Evolutionary conservation across 2,113 vertebrate genomes (phyloP).

Genomic region (Stigmatopora nigra): DNA sequence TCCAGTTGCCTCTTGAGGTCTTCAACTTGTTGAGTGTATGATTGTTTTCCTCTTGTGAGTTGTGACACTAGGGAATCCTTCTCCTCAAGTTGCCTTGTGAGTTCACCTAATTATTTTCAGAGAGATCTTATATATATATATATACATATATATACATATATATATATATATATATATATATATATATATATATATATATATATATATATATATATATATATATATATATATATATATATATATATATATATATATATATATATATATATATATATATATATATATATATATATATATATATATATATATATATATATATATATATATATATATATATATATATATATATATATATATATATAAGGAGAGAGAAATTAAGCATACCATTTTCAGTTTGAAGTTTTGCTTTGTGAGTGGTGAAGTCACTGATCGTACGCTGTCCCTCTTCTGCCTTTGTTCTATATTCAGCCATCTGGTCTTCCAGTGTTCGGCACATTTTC

Average conservation of each 20-base stretch:
- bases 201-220: neutral
- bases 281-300: neutral
- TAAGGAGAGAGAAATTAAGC: neutral
- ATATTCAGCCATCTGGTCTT: constrained; percentile 80
- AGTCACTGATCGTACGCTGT: constrained; percentile 74
- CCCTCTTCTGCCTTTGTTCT: constrained; percentile 74
- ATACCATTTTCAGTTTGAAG: constrained; percentile 80
- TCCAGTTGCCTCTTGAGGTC: constrained; percentile 83
- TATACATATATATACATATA: neutral
- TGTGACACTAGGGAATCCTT: constrained; percentile 79
- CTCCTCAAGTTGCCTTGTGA: constrained; percentile 75
- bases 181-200: neutral
- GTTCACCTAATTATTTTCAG: constrained; percentile 62
- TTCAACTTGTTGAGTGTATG: constrained; percentile 79
- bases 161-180: neutral
- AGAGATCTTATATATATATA: neutral
- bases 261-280: neutral
- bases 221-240: neutral
- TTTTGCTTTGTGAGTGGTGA: constrained; percentile 75
- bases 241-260: neutral
- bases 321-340: neutral
- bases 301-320: neutral
- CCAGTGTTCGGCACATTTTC: constrained; percentile 76
- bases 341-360: neutral
- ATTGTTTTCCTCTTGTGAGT: constrained; percentile 76